Conservation (phyloP, 2,888 invertebrate species). For the Andrena bucephala region DNA sequence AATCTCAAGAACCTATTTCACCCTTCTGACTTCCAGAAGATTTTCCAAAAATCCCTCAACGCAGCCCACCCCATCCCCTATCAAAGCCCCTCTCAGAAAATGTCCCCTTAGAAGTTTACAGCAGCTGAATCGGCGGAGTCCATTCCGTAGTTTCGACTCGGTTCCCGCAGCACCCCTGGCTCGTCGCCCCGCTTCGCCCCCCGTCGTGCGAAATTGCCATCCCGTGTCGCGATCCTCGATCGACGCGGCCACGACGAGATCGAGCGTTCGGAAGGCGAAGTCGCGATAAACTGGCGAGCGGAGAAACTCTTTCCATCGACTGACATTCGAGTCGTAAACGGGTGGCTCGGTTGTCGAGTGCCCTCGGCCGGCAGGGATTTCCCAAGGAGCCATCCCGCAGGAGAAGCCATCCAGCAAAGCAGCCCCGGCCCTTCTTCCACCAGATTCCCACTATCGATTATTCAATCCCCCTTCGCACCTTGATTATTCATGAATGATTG, state of each 20-base stretch:
- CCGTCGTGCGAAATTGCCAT: background rate
- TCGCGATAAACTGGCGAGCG: slow-evolving; percentile 18
- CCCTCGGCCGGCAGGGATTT: background rate
- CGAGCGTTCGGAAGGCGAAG: background rate
- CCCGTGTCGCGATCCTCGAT: background rate
- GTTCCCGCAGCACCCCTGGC: no score
- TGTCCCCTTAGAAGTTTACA: no score
- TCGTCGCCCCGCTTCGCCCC: no score
- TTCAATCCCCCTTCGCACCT: slow-evolving; percentile 11
- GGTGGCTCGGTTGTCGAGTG: background rate
- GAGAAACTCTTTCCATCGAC: background rate
- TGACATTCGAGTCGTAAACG: slow-evolving; percentile 19
- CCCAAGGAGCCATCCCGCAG: background rate
- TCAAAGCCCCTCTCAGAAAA: no score
- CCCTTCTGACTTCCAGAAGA: no score
- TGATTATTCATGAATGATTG: background rate
- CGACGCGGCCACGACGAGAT: background rate
- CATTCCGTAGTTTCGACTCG: no score
- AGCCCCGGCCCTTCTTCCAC: background rate
- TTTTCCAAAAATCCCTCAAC: no score
- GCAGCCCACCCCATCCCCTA: no score
- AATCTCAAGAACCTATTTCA: no score
- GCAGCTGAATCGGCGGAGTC: no score
- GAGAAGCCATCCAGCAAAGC: no score
- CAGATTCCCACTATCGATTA: slow-evolving; percentile 13